Evolutionary conservation across 2,888 invertebrate genomes (phyloP), one percentile per base, ranked within the genome.

Genomic region (Timema podura): DNA sequence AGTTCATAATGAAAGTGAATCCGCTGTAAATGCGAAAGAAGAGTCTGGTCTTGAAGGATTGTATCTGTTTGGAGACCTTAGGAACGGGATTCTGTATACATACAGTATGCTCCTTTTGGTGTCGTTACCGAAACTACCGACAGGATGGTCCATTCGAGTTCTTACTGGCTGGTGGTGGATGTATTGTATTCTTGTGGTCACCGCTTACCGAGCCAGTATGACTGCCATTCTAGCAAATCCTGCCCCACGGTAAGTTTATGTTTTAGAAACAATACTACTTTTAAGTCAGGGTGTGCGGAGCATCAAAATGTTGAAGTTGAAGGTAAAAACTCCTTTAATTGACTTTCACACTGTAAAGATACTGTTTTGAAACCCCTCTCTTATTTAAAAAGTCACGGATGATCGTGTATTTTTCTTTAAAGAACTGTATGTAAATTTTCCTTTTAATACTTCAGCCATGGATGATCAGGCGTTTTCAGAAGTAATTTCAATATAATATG

Each of bases 111-210:
- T 92, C 65, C 82, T 93, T 7, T 87, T 91, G 73, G 90, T 94
- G 46, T 90, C 93, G 5, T 70, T 93, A 70, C 93, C 93, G 0
- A 87, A 86, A 77, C 82, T 93, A 75, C 93, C 93, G 0, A 11
- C 67, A 15, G 91, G 90, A 15, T 93, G 93, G 93, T 89, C 93
- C 0, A 83, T 94, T 59, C 84, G 93, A 49, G 83, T 93, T 47
- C 83, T 94, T 13, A 92, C 93, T 2, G 93, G 94, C 0, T 93
- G 92, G 89, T 94, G 93, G 81, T 94, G 93, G 93, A 80, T 93
- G 2, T 95, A 93, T 78, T 91, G 91, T 77, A 88, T 93, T 72
- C 83, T 93, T 5, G 85, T 93, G 6, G 90, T 91, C 0, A 91
- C 92, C 0, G 87, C 91, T 0, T 95, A 95, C 79, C 83, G 90